These are phyloP conservation scores for Siderastrea radians DNA, from an alignment of 92 coral and sea anemone species.

Conservation along the genomic window DNA sequence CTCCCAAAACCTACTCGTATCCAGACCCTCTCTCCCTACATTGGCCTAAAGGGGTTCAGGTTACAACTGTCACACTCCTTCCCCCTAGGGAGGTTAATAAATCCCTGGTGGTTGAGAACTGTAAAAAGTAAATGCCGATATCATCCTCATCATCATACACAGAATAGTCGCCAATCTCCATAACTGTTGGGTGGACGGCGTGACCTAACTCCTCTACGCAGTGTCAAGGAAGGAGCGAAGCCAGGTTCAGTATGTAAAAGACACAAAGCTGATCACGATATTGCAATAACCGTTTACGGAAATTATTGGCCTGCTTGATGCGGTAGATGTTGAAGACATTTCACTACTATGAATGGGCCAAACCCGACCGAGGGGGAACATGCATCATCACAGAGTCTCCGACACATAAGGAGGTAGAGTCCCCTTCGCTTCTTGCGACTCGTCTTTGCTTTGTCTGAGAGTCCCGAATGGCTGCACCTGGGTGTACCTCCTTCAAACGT, in stretches of 20 bases:
- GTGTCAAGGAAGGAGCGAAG: no score
- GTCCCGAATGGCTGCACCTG: conserved; percentile 24
- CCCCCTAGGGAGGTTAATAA: neutral
- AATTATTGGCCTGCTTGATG: conserved; percentile 44
- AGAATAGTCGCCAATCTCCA: no score
- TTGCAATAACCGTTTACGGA: conserved; percentile 43
- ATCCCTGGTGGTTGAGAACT: neutral
- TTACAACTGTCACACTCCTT: neutral
- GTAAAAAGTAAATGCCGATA: no score
- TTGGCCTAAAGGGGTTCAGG: no score
- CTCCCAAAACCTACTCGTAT: no score
- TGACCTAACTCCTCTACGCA: no score
- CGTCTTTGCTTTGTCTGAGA: conserved; percentile 31
- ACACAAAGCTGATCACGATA: conserved; percentile 61
- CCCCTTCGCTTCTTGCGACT: conserved; percentile 13
- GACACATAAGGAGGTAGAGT: conserved; percentile 29
- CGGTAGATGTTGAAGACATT: conserved; percentile 58
- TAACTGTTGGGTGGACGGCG: no score
- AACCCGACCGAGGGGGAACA: conserved; percentile 50
- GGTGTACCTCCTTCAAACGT: conserved; percentile 44
- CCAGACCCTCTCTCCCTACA: no score
- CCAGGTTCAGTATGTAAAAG: neutral
- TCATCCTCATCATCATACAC: no score
- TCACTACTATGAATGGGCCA: conserved; percentile 52
- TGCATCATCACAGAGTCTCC: conserved; percentile 59